A percentile compares a stretch with the other conserved stretches of the same genome.
phyloP scores from a whole-genome alignment of 2,113 vertebrate genomes.

The Corydoras maculifer region DNA sequence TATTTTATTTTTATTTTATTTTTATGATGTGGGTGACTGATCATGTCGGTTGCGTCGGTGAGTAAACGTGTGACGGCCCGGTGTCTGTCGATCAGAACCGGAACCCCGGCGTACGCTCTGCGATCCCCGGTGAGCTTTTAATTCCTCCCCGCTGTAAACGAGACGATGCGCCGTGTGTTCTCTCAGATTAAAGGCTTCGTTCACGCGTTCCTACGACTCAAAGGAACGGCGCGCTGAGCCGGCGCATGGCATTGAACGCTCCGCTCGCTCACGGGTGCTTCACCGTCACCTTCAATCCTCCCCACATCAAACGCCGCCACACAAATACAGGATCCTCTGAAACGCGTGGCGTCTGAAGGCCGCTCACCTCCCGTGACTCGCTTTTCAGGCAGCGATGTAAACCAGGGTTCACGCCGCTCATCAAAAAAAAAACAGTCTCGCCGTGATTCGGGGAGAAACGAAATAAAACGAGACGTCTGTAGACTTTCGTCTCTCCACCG shows the following conservation, averaged over 20 bases:
- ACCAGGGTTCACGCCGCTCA: background rate
- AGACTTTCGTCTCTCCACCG: background rate
- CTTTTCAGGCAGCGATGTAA: background rate
- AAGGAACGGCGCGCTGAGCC: slow-evolving; percentile 20
- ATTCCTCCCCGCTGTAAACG: slow-evolving; percentile 44
- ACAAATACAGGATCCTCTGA: background rate
- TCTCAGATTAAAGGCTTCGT: slow-evolving; percentile 50
- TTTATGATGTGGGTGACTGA: too few species aligned
- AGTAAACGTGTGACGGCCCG: too few species aligned
- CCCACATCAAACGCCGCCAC: slow-evolving; percentile 32
- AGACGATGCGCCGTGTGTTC: slow-evolving; percentile 51
- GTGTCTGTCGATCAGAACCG: too few species aligned
- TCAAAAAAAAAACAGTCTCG: background rate
- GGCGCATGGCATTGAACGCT: slow-evolving; percentile 43
- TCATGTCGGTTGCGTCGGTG: too few species aligned
- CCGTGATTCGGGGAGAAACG: background rate
- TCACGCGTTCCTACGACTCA: slow-evolving; percentile 56
- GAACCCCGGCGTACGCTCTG: too few species aligned
- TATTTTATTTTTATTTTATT: too few species aligned
- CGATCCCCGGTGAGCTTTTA: background rate
- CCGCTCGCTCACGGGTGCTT: slow-evolving; percentile 59
- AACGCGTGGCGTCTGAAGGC: background rate
- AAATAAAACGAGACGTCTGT: background rate
- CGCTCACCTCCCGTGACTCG: too few species aligned
- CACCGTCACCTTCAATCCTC: slow-evolving; percentile 55